phyloP scores from a whole-genome alignment of 2,888 invertebrate genomes.

The Agriopis leucophaearia region DNA sequence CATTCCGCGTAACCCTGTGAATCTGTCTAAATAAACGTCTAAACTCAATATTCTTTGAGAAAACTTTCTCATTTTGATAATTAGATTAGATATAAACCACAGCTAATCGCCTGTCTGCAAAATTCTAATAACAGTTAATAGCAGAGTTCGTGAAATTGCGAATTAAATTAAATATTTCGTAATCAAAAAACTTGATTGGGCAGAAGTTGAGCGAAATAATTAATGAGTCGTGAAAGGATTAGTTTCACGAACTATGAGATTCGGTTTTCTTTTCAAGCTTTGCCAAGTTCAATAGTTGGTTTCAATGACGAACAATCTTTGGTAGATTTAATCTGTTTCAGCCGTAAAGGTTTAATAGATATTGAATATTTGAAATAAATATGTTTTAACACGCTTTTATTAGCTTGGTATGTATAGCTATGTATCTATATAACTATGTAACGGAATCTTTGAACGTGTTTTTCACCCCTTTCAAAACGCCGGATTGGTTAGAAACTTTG shows the following conservation, averaged over 20 bases:
- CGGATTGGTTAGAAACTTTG: no score
- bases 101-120: conserved; percentile 23
- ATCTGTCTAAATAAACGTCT: not conserved
- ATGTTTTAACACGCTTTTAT: no score
- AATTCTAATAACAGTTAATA: conserved; percentile 30
- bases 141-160: conserved; percentile 18
- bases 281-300: not conserved
- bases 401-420: no score
- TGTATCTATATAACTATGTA: no score
- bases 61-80: conserved; percentile 24
- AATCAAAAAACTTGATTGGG: conserved; percentile 12
- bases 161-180: conserved; percentile 19
- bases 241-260: not conserved
- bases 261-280: not conserved
- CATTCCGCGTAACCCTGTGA: no score
- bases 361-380: no score
- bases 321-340: no score
- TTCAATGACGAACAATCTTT: no score
- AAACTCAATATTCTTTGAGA: conserved; percentile 2
- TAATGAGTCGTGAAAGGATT: conserved; percentile 3
- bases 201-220: conserved; percentile 15
- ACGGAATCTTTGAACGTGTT: no score
- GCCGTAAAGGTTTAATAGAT: no score
- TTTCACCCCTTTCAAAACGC: no score
- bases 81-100: conserved; percentile 31